phyloP scores from a whole-genome alignment of 23 tunicate genomes.

The Halocynthia aurantium region DNA sequence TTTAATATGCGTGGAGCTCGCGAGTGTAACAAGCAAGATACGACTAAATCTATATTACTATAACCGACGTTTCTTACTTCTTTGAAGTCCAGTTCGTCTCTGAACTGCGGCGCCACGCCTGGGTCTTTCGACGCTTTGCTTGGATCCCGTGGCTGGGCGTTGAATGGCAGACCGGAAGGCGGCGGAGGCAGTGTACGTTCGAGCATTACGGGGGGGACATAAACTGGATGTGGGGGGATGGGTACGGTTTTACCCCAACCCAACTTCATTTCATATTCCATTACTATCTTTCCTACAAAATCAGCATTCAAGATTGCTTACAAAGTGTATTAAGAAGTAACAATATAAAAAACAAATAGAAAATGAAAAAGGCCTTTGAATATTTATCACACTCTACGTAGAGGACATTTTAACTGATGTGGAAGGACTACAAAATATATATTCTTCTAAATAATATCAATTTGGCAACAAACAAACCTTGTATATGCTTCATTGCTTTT shows the following conservation, averaged over 20 bases:
- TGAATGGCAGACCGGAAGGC: constrained; percentile 89
- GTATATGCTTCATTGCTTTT: constrained; percentile 76
- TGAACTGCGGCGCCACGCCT: constrained; percentile 74
- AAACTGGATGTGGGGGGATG: constrained; percentile 85
- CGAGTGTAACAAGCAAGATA: not conserved
- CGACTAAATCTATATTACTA: not conserved
- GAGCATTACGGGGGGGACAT: constrained; percentile 82
- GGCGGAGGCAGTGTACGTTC: constrained; percentile 89
- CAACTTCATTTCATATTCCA: constrained; percentile 89
- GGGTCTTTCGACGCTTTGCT: constrained; percentile 50
- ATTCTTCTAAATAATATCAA: not conserved
- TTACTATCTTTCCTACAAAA: constrained; percentile 25
- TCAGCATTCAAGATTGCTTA: not conserved
- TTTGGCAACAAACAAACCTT: constrained; percentile 26
- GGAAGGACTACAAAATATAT: too few species aligned
- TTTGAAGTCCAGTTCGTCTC: constrained; percentile 78
- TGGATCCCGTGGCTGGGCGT: constrained; percentile 80
- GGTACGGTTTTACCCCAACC: constrained; percentile 97
- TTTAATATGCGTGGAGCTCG: not conserved
- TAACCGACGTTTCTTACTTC: constrained; percentile 38
- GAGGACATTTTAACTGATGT: not conserved
- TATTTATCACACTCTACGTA: not conserved
- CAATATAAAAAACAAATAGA: not conserved
- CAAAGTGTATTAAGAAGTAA: not conserved
- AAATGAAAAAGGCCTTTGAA: not conserved